These are phyloP conservation scores for Amniataba percoides DNA, from an alignment of 2,797 vertebrate genomes.

Conservation along the genomic window DNA sequence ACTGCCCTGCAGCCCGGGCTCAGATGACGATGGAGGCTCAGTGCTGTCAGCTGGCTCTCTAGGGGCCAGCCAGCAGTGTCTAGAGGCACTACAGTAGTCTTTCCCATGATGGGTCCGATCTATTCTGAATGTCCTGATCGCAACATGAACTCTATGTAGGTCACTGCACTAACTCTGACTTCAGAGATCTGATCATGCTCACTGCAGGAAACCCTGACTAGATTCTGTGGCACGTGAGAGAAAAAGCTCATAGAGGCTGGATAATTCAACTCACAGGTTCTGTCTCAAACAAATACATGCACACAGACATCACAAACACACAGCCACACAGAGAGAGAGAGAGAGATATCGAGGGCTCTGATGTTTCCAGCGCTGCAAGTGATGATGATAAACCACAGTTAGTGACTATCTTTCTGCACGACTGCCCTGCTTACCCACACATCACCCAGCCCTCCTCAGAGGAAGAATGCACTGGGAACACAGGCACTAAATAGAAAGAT, in stretches of 20 bases:
- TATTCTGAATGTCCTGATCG: slow-evolving; percentile 49
- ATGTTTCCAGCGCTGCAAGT: slow-evolving; percentile 32
- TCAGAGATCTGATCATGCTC: slow-evolving; percentile 57
- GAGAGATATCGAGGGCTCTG: slow-evolving; percentile 1
- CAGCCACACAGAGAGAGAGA: not conserved
- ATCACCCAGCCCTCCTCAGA: slow-evolving; percentile 33
- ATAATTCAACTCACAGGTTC: slow-evolving; percentile 21
- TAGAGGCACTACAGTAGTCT: slow-evolving; percentile 7
- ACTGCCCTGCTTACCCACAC: slow-evolving; percentile 47
- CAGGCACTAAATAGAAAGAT: slow-evolving; percentile 11
- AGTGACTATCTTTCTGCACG: slow-evolving; percentile 49
- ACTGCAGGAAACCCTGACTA: slow-evolving; percentile 45
- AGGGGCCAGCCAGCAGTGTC: slow-evolving; percentile 15
- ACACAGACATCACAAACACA: not conserved
- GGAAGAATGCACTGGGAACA: slow-evolving; percentile 8
- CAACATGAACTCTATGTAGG: slow-evolving; percentile 63
- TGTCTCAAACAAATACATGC: not conserved
- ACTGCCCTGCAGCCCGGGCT: slow-evolving; percentile 19
- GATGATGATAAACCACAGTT: slow-evolving; percentile 47
- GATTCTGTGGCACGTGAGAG: slow-evolving; percentile 47
- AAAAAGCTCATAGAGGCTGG: slow-evolving; percentile 51
- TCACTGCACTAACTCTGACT: slow-evolving; percentile 66
- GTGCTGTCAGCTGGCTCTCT: slow-evolving; percentile 38
- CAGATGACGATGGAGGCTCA: slow-evolving; percentile 9
- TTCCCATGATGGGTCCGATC: slow-evolving; percentile 29